phyloP scores from a whole-genome alignment of 2,797 vertebrate species.

The Gobionotothen gibberifrons region DNA sequence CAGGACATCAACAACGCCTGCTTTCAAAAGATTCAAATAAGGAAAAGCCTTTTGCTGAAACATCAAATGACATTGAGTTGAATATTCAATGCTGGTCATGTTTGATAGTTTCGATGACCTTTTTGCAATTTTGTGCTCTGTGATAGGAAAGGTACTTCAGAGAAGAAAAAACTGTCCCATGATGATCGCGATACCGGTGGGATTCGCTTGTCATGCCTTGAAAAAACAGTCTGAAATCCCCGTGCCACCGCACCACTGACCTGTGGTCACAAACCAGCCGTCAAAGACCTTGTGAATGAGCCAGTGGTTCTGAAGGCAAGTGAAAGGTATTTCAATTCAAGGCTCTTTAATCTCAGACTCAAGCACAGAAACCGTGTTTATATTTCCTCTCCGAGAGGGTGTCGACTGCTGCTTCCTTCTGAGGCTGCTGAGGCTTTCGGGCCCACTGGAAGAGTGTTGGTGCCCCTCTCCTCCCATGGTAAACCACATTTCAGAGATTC shows the following conservation, averaged over 20 bases:
- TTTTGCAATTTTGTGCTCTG: conserved; percentile 83
- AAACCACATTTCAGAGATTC: conserved; percentile 67
- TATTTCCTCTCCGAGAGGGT: conserved; percentile 64
- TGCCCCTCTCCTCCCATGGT: conserved; percentile 60
- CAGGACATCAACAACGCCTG: conserved; percentile 67
- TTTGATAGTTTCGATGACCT: conserved; percentile 70
- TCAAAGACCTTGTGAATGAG: conserved; percentile 84
- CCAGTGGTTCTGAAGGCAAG: conserved; percentile 78
- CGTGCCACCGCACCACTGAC: conserved; percentile 78
- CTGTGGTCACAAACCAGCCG: conserved; percentile 80
- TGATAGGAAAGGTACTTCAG: conserved; percentile 80
- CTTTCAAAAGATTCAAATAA: conserved; percentile 78
- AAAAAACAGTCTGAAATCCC: conserved; percentile 85
- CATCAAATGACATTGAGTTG: conserved; percentile 82
- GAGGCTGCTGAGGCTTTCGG: conserved; percentile 69
- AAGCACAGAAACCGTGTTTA: conserved; percentile 77
- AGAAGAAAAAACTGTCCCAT: conserved; percentile 79
- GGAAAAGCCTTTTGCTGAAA: conserved; percentile 79
- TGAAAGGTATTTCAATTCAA: conserved; percentile 76
- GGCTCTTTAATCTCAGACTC: conserved; percentile 73
- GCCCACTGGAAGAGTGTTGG: conserved; percentile 48
- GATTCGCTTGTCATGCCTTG: conserved; percentile 86
- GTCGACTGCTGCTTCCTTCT: conserved; percentile 68
- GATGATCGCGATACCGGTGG: conserved; percentile 82
- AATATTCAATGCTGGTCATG: conserved; percentile 82